A percentile compares a stretch with the other conserved stretches of the same genome.
phyloP scores from a whole-genome alignment of 2,797 vertebrate species.

The Sebastes minor region DNA sequence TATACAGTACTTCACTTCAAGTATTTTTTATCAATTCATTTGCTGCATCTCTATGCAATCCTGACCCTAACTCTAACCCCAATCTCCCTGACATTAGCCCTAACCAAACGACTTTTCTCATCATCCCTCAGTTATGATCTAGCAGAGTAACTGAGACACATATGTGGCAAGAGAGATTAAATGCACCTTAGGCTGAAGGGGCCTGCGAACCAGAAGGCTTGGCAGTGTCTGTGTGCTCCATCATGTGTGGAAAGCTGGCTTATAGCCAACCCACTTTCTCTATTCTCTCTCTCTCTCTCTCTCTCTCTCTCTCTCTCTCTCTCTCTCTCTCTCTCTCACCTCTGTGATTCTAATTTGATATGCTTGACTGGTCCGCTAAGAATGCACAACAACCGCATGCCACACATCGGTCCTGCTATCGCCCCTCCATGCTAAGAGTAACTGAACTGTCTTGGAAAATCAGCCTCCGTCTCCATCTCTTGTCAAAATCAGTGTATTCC shows the following conservation, averaged over 20 bases:
- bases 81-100: neutral
- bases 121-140: neutral
- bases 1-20: neutral
- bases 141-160: slow-evolving; percentile 9
- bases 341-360: slow-evolving; percentile 60
- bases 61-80: neutral
- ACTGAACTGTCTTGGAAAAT: slow-evolving; percentile 4
- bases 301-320: slow-evolving; percentile 31
- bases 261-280: slow-evolving; percentile 42
- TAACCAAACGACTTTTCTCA: neutral
- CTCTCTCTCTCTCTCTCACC: slow-evolving; percentile 34
- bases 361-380: slow-evolving; percentile 61
- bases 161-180: slow-evolving; percentile 13
- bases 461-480: slow-evolving; percentile 28
- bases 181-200: slow-evolving; percentile 30
- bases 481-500: neutral
- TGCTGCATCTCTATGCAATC: neutral
- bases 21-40: neutral
- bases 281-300: slow-evolving; percentile 36
- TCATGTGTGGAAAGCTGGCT: slow-evolving; percentile 69
- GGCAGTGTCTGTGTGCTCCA: slow-evolving; percentile 41
- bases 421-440: slow-evolving; percentile 29
- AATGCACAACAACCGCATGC: slow-evolving; percentile 33
- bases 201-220: slow-evolving; percentile 51
- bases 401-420: slow-evolving; percentile 47